Percentiles rank a stretch among this genome's conserved stretches.
Evolutionary conservation across 2,113 vertebrate genomes (phyloP).

Genomic region (Typhlomys cinereus): DNA sequence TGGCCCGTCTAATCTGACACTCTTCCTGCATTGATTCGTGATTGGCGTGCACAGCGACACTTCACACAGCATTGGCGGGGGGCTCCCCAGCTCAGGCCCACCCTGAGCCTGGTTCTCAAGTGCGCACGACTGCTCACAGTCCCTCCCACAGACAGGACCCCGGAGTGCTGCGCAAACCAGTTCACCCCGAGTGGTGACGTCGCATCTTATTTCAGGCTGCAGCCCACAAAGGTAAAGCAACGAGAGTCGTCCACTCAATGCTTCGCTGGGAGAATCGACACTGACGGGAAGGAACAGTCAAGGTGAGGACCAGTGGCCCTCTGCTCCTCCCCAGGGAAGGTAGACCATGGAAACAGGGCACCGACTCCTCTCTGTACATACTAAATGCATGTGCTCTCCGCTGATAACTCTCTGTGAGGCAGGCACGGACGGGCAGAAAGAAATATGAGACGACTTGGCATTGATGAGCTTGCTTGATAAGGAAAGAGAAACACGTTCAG

Average conservation of each 20-base stretch:
- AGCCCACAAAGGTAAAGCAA: background rate
- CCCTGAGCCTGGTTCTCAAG: too few species aligned
- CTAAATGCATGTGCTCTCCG: constrained; percentile 42
- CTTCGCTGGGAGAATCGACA: too few species aligned
- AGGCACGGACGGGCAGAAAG: background rate
- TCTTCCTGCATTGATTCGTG: background rate
- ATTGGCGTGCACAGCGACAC: background rate
- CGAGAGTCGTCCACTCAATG: background rate
- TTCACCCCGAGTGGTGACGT: background rate
- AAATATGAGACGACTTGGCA: background rate
- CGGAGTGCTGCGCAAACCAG: background rate
- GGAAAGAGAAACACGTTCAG: background rate
- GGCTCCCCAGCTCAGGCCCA: background rate
- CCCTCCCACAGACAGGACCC: background rate
- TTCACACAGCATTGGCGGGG: constrained; percentile 49
- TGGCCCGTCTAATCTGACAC: constrained; percentile 44
- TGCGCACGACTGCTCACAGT: background rate
- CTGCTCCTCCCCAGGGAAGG: too few species aligned
- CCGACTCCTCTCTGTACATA: too few species aligned
- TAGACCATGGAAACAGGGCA: too few species aligned
- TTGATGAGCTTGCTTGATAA: background rate
- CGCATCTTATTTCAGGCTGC: background rate
- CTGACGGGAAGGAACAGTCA: too few species aligned
- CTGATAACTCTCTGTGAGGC: background rate
- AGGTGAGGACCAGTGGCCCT: too few species aligned